Percentiles rank a stretch among this genome's conserved stretches.
Evolutionary conservation across 2,113 vertebrate species (phyloP).

Genomic region (Campylomormyrus tamandua): DNA sequence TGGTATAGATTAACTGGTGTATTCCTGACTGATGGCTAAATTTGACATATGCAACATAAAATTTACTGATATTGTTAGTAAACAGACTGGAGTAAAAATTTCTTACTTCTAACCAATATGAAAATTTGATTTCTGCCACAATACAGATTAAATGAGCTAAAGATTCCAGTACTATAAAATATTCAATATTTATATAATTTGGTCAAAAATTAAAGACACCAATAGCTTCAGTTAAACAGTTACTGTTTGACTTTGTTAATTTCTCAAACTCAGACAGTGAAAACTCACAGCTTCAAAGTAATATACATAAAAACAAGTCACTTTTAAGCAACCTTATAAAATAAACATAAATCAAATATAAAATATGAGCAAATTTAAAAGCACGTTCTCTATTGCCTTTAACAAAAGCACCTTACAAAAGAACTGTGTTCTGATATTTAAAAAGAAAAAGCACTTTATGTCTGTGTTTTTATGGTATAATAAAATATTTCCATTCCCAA

Average conservation of each 20-base stretch:
- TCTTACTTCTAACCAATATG: background rate
- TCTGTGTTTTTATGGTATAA: background rate
- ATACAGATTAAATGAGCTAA: background rate
- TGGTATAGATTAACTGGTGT: background rate
- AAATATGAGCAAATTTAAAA: background rate
- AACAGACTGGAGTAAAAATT: background rate
- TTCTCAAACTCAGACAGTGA: background rate
- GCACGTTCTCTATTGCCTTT: background rate
- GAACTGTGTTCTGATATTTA: background rate
- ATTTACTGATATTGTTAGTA: background rate
- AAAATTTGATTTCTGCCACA: background rate
- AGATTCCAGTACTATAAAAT: background rate
- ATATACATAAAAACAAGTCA: background rate
- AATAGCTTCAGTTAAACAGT: background rate
- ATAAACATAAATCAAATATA: background rate
- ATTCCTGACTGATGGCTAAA: background rate
- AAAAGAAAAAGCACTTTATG: background rate
- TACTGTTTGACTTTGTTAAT: background rate
- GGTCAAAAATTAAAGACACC: background rate
- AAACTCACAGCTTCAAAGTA: background rate
- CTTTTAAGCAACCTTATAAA: background rate
- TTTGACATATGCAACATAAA: background rate
- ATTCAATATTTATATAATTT: background rate
- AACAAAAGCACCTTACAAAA: background rate
- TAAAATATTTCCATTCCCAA: background rate